Evolutionary conservation across 2,888 invertebrate genomes (phyloP), one percentile per base, ranked within the genome.

Genomic region (Volucella inanis): DNA sequence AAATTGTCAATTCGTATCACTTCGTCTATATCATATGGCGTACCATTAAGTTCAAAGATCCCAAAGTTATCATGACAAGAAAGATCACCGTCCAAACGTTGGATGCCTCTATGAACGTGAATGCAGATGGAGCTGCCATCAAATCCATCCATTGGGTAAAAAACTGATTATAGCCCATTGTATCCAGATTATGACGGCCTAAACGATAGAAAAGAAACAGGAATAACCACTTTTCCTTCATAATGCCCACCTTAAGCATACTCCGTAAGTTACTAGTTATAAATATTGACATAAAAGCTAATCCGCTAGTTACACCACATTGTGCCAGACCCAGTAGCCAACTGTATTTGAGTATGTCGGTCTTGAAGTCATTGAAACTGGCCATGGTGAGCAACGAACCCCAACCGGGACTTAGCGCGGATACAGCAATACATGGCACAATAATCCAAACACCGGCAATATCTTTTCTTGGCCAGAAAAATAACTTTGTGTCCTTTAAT

Each of bases 311-410:
- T 0, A 90, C 65, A 0, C 89, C 76, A 12, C 89, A 87, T 87
- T 91, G 90, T 0, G 88, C 88, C 6, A 90, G 61, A 2, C 88
- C 88, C 65, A 90, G 88, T 0, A 90, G 43, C 90, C 90, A 91
- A 64, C 90, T 90, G 18, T 89, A 89, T 6, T 74, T 87, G 90
- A 94, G 93, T 87, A 95, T 95, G 87, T 95, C 94, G 87, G 96
- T 95, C 88, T 94, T 93, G 89, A 96, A 96, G 82, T 93, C 93
- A 90, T 87, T 87, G 39, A 61, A 87, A 18, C 87, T 87, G 3
- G 87, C 85, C 81, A 87, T 80, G 3, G 81, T 85, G 0, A 87
- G 50, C 10, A 86, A 41, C 0, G 78, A 57, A 3, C 87, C 87
- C 78, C 81, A 87, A n/a, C 87, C 87, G 39, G 81, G 70, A 9